phyloP scores from a whole-genome alignment of 2,888 invertebrate genomes.

The Agrotis segetum region DNA sequence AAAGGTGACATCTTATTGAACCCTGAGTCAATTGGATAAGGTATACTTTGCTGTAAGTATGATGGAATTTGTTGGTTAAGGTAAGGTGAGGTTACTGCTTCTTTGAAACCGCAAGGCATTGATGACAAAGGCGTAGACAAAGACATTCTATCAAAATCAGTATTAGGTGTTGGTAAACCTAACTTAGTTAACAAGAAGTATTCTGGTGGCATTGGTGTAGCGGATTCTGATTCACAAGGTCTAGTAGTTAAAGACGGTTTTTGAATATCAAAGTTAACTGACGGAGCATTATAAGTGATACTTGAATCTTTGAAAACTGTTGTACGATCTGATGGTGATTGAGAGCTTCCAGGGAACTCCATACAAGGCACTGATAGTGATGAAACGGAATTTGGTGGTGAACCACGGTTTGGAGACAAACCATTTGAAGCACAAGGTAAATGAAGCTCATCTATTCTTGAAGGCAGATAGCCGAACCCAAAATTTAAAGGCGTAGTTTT shows the following conservation, averaged over 20 bases:
- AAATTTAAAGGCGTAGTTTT: conserved; percentile 11
- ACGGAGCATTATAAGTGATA: background rate
- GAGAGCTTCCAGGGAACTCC: background rate
- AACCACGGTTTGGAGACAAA: background rate
- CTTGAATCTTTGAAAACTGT: background rate
- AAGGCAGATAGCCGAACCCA: conserved; percentile 6
- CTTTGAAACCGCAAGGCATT: background rate
- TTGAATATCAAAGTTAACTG: background rate
- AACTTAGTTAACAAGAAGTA: background rate
- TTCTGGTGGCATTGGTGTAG: background rate
- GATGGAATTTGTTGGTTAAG: background rate
- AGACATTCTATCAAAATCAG: background rate
- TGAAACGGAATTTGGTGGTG: background rate
- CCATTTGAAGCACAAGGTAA: background rate
- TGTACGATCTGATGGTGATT: background rate
- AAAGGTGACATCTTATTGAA: background rate
- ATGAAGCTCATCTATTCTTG: background rate
- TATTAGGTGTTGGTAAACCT: background rate
- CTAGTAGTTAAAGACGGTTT: background rate
- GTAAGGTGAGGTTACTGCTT: background rate
- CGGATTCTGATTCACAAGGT: background rate
- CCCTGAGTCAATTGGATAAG: background rate
- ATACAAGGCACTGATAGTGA: background rate
- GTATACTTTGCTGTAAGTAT: background rate
- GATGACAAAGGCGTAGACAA: background rate